A percentile compares a stretch with the other conserved stretches of the same genome.
Conservation (phyloP, 2,888 invertebrate species). For the Dorcus parallelipipedus region DNA sequence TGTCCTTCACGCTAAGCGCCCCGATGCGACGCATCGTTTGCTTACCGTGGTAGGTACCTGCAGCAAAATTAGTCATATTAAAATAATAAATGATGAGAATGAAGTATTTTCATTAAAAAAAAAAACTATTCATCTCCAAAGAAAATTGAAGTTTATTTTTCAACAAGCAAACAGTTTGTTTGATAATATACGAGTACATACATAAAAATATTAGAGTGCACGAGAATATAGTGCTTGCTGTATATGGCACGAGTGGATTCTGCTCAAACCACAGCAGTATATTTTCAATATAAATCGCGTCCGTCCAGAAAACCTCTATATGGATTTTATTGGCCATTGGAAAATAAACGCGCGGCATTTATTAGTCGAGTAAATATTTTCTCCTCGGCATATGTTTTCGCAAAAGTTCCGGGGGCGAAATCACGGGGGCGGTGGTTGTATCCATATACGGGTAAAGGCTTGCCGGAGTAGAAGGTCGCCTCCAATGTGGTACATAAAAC, state of each 20-base stretch:
- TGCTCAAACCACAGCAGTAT: constrained; percentile 11
- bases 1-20: too few relatives aligned
- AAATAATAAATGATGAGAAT: too few relatives aligned
- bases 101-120: too few relatives aligned
- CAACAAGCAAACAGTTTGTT: too few relatives aligned
- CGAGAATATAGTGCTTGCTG: constrained; percentile 5
- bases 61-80: too few relatives aligned
- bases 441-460: constrained; percentile 44
- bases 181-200: too few relatives aligned
- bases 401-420: constrained; percentile 37
- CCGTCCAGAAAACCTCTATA: constrained; percentile 16
- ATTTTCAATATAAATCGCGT: constrained; percentile 15
- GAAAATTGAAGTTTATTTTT: too few relatives aligned
- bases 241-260: constrained; percentile 15
- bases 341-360: constrained; percentile 16
- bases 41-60: too few relatives aligned
- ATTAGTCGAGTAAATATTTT: constrained; percentile 20
- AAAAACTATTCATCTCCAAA: too few relatives aligned
- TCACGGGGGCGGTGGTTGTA: constrained; percentile 43
- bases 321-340: constrained; percentile 21
- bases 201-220: background rate
- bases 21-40: too few relatives aligned
- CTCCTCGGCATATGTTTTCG: constrained; percentile 27
- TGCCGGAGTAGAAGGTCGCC: constrained; percentile 33
- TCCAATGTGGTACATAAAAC: background rate